phyloP scores from a whole-genome alignment of 92 coral and sea anemone species.

The Porites cylindrica region DNA sequence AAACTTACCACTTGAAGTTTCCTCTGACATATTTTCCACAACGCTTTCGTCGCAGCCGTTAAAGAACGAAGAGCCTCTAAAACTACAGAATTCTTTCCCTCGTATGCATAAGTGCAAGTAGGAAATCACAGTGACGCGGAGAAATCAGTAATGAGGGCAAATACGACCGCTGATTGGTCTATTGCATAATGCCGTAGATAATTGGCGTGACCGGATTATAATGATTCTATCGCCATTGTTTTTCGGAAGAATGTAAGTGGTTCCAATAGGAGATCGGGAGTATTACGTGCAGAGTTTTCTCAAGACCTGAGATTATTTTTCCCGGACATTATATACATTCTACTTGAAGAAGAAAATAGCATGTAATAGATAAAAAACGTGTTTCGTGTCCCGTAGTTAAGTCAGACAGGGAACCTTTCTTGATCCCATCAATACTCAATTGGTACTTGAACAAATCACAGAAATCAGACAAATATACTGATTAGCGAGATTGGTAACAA shows the following conservation, averaged over 20 bases:
- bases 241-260: conserved; percentile 23
- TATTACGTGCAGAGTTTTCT: not conserved
- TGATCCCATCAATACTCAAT: not conserved
- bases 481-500: not conserved
- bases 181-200: conserved; percentile 10
- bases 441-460: conserved; percentile 2
- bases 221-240: conserved; percentile 31
- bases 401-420: not conserved
- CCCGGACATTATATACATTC: not conserved
- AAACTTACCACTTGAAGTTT: conserved; percentile 43
- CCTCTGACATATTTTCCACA: conserved; percentile 35
- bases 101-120: conserved; percentile 32
- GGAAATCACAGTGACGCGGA: conserved; percentile 47
- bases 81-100: conserved; percentile 6
- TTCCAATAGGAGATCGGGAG: not conserved
- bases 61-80: conserved; percentile 2
- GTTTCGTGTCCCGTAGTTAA: not conserved
- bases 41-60: conserved; percentile 6
- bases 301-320: not conserved
- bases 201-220: conserved; percentile 50
- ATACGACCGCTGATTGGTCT: conserved; percentile 28
- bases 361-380: not conserved
- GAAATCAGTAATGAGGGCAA: conserved; percentile 33
- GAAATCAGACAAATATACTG: not conserved
- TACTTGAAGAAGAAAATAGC: not conserved